Conservation (phyloP, 1,140 invertebrate genomes). For the Ceratitis capitata region DNA sequence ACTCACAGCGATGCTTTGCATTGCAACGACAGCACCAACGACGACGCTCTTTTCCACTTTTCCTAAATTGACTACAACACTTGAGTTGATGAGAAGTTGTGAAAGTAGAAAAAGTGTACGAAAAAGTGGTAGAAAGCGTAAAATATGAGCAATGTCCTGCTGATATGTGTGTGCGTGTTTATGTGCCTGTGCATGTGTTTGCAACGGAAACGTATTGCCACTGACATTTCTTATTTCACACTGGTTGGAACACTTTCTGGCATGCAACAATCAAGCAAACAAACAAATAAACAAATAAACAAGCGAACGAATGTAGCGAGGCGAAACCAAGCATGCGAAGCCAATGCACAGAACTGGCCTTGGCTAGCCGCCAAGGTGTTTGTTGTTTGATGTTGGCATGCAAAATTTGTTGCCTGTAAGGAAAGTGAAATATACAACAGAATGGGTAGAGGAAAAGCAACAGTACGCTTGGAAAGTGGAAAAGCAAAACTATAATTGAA, state of each 20-base stretch:
- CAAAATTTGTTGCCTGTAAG: background rate
- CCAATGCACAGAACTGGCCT: background rate
- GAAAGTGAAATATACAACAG: background rate
- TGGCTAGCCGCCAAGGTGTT: conserved; percentile 6
- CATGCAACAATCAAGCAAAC: background rate
- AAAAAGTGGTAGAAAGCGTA: background rate
- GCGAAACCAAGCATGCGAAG: background rate
- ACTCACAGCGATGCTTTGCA: background rate
- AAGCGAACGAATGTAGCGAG: no score
- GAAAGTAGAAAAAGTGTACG: background rate
- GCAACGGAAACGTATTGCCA: background rate
- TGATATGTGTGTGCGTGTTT: background rate
- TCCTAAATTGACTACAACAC: conserved; percentile 37
- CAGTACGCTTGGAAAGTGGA: background rate
- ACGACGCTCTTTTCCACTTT: background rate
- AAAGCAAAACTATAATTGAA: conserved; percentile 23
- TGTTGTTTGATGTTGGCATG: conserved; percentile 1
- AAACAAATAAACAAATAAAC: background rate
- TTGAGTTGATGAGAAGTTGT: conserved; percentile 32
- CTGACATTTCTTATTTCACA: conserved; percentile 36
- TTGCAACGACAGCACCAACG: background rate
- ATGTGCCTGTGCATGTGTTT: no score
- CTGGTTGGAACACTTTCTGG: background rate
- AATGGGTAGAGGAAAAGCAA: background rate
- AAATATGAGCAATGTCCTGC: conserved; percentile 20